Percentiles rank a stretch among this genome's conserved stretches.
Conservation (phyloP, 2,113 vertebrate species). For the Rhipidura dahli region DNA sequence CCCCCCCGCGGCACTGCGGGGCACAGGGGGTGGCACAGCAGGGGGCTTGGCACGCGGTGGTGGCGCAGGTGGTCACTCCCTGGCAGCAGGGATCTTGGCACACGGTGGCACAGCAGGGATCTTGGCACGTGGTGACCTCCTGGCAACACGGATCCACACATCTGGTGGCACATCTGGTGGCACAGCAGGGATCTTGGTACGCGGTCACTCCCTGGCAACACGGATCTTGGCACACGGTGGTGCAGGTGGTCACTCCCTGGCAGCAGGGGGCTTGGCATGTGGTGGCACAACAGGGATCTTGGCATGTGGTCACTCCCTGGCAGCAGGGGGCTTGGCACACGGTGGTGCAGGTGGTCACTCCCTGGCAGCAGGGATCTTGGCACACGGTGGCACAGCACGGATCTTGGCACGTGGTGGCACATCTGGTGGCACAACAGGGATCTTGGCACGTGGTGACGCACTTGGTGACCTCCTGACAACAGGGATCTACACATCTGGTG, state of each 20-base stretch:
- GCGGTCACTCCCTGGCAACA: too few relatives aligned
- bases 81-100: background rate
- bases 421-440: background rate
- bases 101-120: background rate
- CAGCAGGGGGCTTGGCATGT: background rate
- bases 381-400: background rate
- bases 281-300: background rate
- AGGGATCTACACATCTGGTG: fast-evolving
- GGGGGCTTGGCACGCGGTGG: background rate
- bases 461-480: fast-evolving
- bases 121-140: background rate
- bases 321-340: background rate
- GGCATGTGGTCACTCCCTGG: background rate
- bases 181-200: too few relatives aligned
- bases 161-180: fast-evolving
- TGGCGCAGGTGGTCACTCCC: background rate
- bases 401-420: background rate
- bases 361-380: background rate
- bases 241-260: background rate
- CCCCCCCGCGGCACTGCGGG: fast-evolving
- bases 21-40: background rate
- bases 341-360: too few relatives aligned
- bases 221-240: background rate
- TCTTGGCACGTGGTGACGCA: background rate
- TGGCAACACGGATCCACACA: too few relatives aligned